A percentile compares a stretch with the other conserved stretches of the same genome.
Evolutionary conservation across 2,113 vertebrate species (phyloP).

Genomic region (Origma solitaria): DNA sequence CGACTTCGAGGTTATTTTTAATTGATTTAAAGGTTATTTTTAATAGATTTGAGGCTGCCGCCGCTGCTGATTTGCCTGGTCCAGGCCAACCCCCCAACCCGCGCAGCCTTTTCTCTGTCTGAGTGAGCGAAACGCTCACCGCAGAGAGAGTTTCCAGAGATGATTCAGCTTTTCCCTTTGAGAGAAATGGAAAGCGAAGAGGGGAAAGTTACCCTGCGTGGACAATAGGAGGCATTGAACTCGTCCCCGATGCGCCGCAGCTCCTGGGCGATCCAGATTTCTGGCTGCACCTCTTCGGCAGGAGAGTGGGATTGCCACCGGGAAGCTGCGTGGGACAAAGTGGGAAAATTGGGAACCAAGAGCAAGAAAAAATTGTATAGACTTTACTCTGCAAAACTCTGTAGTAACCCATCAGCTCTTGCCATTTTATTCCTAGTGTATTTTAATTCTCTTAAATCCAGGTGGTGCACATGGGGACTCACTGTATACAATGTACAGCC

Average conservation of each 20-base stretch:
- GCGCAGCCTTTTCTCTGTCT: neutral
- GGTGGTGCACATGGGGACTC: fast-evolving
- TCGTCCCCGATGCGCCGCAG: conserved; percentile 88
- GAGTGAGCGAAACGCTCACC: neutral
- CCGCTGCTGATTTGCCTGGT: neutral
- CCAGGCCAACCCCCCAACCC: neutral
- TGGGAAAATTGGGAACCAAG: neutral
- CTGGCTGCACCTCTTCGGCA: conserved; percentile 73
- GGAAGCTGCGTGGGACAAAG: conserved; percentile 60
- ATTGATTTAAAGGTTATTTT: neutral
- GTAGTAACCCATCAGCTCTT: neutral
- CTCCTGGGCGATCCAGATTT: conserved; percentile 80
- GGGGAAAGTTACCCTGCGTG: conserved; percentile 70
- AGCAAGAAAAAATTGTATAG: fast-evolving
- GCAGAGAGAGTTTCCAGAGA: conserved; percentile 18
- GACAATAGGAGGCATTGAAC: conserved; percentile 74
- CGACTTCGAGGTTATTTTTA: neutral
- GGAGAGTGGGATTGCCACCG: conserved; percentile 61
- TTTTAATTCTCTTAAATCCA: neutral
- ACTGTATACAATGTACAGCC: fast-evolving
- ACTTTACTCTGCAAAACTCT: neutral
- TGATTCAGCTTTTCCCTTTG: neutral
- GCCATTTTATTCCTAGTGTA: neutral
- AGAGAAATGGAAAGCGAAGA: neutral
- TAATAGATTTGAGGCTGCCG: fast-evolving